Conservation (phyloP, 2,797 vertebrate species). For the Peromyscus attwateri region DNA sequence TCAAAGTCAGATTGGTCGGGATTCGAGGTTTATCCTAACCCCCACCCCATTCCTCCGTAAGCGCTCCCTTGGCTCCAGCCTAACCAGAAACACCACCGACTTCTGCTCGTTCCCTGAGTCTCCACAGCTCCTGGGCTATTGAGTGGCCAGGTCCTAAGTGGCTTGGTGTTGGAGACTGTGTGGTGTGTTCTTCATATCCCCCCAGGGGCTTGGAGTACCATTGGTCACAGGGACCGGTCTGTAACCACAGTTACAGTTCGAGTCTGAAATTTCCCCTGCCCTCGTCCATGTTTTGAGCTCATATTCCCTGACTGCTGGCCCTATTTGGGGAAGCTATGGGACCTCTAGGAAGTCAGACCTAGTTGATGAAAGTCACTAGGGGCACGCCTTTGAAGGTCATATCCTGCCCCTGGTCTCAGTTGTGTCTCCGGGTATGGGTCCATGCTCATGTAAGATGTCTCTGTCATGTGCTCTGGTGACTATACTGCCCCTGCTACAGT, state of each 20-base stretch:
- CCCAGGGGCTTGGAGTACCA: not conserved
- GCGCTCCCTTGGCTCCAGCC: not conserved
- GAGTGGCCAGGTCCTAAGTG: not conserved
- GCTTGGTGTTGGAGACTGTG: not conserved
- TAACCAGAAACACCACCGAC: not conserved
- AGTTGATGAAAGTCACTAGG: not conserved
- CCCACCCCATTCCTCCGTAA: too few relatives aligned
- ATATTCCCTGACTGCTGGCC: not conserved
- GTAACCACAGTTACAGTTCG: not conserved
- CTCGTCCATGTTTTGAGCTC: not conserved
- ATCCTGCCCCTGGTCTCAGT: not conserved
- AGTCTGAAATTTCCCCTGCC: not conserved
- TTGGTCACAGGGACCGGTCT: not conserved
- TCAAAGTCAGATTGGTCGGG: not conserved
- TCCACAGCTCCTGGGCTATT: not conserved
- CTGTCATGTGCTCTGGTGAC: not conserved
- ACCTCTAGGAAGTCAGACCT: not conserved
- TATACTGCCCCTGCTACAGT: not conserved
- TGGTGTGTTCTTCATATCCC: fast-evolving
- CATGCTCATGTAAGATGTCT: too few relatives aligned
- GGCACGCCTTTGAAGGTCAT: not conserved
- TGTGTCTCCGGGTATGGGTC: not conserved
- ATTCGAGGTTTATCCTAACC: not conserved
- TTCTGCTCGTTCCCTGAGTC: not conserved
- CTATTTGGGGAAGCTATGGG: not conserved